Conservation (phyloP, 2,113 vertebrate species). For the Podocnemis expansa region DNA sequence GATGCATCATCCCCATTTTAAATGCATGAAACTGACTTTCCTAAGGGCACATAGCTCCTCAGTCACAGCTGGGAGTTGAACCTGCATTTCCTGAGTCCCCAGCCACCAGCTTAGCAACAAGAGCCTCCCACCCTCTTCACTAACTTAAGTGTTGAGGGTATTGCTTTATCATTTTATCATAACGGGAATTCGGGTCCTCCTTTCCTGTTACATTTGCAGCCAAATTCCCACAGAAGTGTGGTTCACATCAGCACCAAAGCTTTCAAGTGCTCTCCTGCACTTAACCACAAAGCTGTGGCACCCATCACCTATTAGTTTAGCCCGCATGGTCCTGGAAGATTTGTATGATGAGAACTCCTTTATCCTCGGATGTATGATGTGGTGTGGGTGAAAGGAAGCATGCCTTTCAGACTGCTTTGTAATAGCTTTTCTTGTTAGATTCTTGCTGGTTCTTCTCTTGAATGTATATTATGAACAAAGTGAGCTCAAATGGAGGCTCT, state of each 20-base stretch:
- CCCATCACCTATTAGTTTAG: too few relatives aligned
- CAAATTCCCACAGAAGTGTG: background rate
- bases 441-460: background rate
- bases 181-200: background rate
- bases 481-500: conserved; percentile 2
- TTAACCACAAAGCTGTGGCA: accelerated
- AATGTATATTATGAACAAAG: background rate
- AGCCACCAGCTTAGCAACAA: background rate
- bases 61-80: too few relatives aligned
- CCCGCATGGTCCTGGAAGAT: accelerated
- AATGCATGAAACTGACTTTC: too few relatives aligned
- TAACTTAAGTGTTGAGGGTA: background rate
- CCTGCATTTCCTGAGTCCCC: too few relatives aligned
- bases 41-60: too few relatives aligned
- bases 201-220: background rate
- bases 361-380: accelerated
- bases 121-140: background rate
- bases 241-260: background rate
- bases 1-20: too few relatives aligned
- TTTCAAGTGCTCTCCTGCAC: background rate
- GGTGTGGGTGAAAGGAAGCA: accelerated
- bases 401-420: accelerated
- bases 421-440: background rate
- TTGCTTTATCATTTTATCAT: background rate
- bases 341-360: background rate